These are phyloP conservation scores for Nephrocerus scutellatus DNA, from an alignment of 2,888 invertebrate genomes.

Conservation along the genomic window DNA sequence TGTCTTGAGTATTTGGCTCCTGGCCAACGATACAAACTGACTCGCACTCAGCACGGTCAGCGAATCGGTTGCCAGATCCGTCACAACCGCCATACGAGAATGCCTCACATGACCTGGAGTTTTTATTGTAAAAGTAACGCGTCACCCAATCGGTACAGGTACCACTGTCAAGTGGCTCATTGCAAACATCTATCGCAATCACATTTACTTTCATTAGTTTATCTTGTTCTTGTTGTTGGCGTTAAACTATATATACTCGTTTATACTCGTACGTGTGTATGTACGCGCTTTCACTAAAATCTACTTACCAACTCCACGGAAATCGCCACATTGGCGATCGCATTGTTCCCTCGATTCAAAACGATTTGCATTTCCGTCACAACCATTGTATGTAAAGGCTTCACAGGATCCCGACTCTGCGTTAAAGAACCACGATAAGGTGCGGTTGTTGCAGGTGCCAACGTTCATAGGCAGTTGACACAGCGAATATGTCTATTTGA, in stretches of 20 bases:
- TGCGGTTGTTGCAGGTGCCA: slow-evolving; percentile 61
- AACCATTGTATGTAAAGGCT: slow-evolving; percentile 63
- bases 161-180: slow-evolving; percentile 59
- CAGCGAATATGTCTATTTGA: slow-evolving; percentile 30
- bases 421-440: slow-evolving; percentile 71
- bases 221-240: background rate
- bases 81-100: slow-evolving; percentile 77
- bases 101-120: slow-evolving; percentile 55
- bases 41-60: slow-evolving; percentile 65
- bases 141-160: slow-evolving; percentile 59
- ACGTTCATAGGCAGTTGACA: slow-evolving; percentile 54
- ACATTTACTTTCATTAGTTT: no score
- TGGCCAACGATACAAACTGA: slow-evolving; percentile 59
- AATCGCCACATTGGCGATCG: slow-evolving; percentile 67
- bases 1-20: slow-evolving; percentile 45
- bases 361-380: slow-evolving; percentile 67
- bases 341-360: slow-evolving; percentile 70
- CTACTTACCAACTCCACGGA: slow-evolving; percentile 59
- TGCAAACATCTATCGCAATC: slow-evolving; percentile 66
- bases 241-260: background rate
- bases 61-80: slow-evolving; percentile 80
- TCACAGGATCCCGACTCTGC: slow-evolving; percentile 52
- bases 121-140: slow-evolving; percentile 61
- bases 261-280: background rate
- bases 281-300: background rate